phyloP scores from a whole-genome alignment of 2,797 vertebrate genomes.

The Melanotaenia pygmaea region DNA sequence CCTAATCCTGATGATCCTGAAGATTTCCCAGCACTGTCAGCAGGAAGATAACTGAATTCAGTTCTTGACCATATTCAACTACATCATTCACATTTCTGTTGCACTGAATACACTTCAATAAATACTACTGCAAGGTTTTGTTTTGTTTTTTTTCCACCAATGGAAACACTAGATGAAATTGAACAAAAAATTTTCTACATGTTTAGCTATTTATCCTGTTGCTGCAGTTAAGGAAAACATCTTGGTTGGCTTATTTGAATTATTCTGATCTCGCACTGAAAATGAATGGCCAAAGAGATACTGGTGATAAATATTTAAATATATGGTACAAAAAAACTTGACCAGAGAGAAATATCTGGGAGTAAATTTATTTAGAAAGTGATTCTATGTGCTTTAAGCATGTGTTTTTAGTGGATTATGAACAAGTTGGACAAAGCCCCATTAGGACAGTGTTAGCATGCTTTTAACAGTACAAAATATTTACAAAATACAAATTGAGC shows the following conservation, averaged over 20 bases:
- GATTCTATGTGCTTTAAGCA: slow-evolving; percentile 58
- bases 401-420: slow-evolving; percentile 53
- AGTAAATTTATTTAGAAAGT: slow-evolving; percentile 71
- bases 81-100: slow-evolving; percentile 45
- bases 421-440: slow-evolving; percentile 49
- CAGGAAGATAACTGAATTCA: slow-evolving; percentile 56
- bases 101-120: slow-evolving; percentile 61
- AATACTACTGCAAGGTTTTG: slow-evolving; percentile 66
- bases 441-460: slow-evolving; percentile 57
- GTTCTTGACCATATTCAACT: slow-evolving; percentile 7
- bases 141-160: neutral
- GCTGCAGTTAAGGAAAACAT: neutral
- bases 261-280: neutral
- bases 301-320: neutral
- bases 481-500: slow-evolving; percentile 79
- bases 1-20: slow-evolving; percentile 97
- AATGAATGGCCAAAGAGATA: neutral
- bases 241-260: neutral
- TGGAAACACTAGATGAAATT: neutral
- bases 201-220: neutral
- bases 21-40: slow-evolving; percentile 93
- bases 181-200: no score
- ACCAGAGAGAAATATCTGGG: slow-evolving; percentile 6
- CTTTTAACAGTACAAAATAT: slow-evolving; percentile 82
- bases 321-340: neutral